phyloP scores from a whole-genome alignment of 1,140 invertebrate genomes.

The Harpegnathos saltator region DNA sequence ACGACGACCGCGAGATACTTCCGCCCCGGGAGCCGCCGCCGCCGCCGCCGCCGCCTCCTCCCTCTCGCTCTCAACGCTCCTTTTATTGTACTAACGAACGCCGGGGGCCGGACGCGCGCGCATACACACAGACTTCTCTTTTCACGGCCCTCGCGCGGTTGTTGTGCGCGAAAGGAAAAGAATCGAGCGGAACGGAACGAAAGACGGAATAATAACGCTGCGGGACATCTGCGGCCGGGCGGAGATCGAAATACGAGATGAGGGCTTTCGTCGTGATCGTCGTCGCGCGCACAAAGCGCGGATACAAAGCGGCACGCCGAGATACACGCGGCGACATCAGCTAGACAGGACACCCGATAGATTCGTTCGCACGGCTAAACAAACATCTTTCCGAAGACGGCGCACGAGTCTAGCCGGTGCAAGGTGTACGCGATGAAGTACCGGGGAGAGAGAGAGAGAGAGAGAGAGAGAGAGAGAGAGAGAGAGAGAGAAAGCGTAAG shows the following conservation, averaged over 20 bases:
- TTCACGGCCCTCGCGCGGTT: slow-evolving; percentile 41
- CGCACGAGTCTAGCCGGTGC: background rate
- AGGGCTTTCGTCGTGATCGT: slow-evolving; percentile 39
- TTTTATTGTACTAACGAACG: slow-evolving; percentile 26
- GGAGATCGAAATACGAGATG: slow-evolving; percentile 74
- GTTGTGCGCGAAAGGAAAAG: slow-evolving; percentile 39
- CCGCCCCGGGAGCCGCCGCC: background rate
- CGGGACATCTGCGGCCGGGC: slow-evolving; percentile 73
- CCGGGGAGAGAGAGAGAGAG: background rate
- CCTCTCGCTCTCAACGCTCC: background rate
- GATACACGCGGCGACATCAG: slow-evolving; percentile 39
- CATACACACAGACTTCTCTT: slow-evolving; percentile 23
- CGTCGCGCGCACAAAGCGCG: slow-evolving; percentile 57
- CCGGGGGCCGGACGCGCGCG: slow-evolving; percentile 19
- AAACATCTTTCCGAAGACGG: slow-evolving; percentile 46
- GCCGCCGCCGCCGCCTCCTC: no score
- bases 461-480: background rate
- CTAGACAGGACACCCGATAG: slow-evolving; percentile 62
- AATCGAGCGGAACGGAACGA: slow-evolving; percentile 43
- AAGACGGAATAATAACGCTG: slow-evolving; percentile 70
- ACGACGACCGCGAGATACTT: background rate
- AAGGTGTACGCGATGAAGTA: background rate
- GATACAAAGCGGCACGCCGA: slow-evolving; percentile 56
- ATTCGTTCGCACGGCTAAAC: slow-evolving; percentile 65
- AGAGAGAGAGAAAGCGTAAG: background rate